These are phyloP conservation scores for Xestoiulus laeticollis DNA, from an alignment of 2,888 invertebrate genomes.

Conservation along the genomic window DNA sequence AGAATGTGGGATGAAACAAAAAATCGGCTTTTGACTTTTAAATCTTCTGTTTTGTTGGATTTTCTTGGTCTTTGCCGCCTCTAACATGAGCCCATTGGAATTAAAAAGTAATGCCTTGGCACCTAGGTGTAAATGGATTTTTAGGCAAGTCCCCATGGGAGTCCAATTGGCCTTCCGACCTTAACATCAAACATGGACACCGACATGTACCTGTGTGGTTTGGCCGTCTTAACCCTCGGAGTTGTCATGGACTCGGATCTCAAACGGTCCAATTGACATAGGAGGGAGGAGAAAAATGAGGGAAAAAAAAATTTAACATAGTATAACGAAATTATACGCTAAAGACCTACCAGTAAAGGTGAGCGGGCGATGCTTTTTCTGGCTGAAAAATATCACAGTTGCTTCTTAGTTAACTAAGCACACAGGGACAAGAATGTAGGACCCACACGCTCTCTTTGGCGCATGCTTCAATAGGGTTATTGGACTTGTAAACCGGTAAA, in stretches of 20 bases:
- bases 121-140: conserved; percentile 51
- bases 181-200: background rate
- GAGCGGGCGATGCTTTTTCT: background rate
- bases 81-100: background rate
- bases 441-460: background rate
- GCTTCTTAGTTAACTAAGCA: background rate
- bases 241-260: background rate
- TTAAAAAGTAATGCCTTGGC: conserved; percentile 35
- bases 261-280: background rate
- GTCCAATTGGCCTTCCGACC: conserved; percentile 22
- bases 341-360: background rate
- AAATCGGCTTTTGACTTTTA: background rate
- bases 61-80: background rate
- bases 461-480: background rate
- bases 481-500: background rate
- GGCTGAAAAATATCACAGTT: background rate
- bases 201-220: background rate
- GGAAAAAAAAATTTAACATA: background rate
- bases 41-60: background rate
- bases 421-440: background rate
- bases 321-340: background rate
- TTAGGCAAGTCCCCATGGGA: background rate
- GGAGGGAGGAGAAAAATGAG: background rate
- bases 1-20: background rate
- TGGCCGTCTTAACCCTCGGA: background rate